Conservation (phyloP, 2,888 invertebrate genomes). For the Omphaloscelis lunosa region DNA sequence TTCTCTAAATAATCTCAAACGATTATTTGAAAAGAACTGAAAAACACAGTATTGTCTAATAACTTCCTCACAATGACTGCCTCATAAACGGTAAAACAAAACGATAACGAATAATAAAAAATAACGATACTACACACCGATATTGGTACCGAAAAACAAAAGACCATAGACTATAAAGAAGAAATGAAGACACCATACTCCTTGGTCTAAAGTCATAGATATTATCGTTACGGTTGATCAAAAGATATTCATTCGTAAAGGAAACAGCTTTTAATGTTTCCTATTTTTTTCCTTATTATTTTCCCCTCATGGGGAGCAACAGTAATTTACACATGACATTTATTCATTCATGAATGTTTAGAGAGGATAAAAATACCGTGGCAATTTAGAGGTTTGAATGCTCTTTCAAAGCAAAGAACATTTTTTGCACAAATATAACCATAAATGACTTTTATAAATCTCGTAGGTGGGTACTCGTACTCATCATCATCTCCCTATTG, state of each 20-base stretch:
- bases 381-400: background rate
- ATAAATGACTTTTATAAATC: background rate
- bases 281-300: constrained; percentile 25
- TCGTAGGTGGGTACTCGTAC: background rate
- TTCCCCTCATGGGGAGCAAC: constrained; percentile 4
- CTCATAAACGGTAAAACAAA: constrained; percentile 56
- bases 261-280: constrained; percentile 32
- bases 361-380: background rate
- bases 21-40: constrained; percentile 1
- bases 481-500: background rate
- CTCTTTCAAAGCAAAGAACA: background rate
- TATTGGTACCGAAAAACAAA: constrained; percentile 51
- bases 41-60: constrained; percentile 39
- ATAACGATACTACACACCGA: constrained; percentile 46
- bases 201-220: constrained; percentile 16
- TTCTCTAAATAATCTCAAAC: constrained; percentile 6
- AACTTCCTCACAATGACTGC: constrained; percentile 45
- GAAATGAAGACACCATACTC: constrained; percentile 14
- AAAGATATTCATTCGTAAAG: constrained; percentile 29
- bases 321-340: constrained; percentile 15
- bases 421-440: background rate
- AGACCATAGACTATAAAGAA: constrained; percentile 27
- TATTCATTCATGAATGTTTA: constrained; percentile 7
- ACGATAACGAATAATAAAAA: constrained; percentile 64
- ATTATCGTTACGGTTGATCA: constrained; percentile 44